Evolutionary conservation across 2,113 vertebrate species (phyloP).

Genomic region (Rousettus leschenaultii): DNA sequence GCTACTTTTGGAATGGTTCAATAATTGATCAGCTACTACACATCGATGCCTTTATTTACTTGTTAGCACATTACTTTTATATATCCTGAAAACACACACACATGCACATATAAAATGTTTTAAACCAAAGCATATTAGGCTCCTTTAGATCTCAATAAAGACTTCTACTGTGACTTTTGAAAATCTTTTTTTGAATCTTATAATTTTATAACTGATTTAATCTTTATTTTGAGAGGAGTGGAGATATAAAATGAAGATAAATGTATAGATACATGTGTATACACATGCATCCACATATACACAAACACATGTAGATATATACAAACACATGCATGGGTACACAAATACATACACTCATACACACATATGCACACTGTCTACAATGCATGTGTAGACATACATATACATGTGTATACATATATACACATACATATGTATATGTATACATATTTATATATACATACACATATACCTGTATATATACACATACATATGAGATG

Average conservation of each 20-base stretch:
- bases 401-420: neutral
- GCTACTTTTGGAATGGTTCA: neutral
- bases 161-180: neutral
- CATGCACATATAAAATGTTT: too few species aligned
- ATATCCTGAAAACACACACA: neutral
- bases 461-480: neutral
- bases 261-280: neutral
- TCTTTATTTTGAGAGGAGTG: neutral
- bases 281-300: too few species aligned
- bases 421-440: neutral
- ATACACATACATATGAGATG: neutral
- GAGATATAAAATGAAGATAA: neutral
- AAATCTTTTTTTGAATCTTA: neutral
- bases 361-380: neutral
- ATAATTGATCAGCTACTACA: neutral
- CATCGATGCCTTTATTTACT: neutral
- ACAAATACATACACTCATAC: neutral
- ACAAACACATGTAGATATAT: neutral
- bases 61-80: neutral
- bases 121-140: neutral
- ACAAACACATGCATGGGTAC: neutral
- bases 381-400: too few species aligned
- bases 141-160: neutral
- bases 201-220: neutral
- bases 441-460: neutral